Percentiles rank a stretch among this genome's conserved stretches.
Conservation (phyloP, 1,140 invertebrate species). For the Polyergus mexicanus region DNA sequence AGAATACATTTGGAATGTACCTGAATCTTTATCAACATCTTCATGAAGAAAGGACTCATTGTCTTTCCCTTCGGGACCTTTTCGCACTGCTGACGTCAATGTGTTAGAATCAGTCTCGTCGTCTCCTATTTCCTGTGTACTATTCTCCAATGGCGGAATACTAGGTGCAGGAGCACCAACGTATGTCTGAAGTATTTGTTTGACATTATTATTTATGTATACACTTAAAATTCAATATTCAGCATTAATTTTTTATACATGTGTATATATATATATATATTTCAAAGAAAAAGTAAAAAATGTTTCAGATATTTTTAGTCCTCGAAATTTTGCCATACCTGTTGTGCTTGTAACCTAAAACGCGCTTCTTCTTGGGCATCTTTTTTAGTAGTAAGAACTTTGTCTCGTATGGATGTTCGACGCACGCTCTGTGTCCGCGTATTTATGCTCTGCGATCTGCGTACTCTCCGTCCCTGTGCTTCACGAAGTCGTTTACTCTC, state of each 20-base stretch:
- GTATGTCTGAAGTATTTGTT: constrained; percentile 79
- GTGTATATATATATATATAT: background rate
- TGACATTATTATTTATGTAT: background rate
- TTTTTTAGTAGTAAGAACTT: constrained; percentile 97
- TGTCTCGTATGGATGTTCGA: constrained; percentile 97
- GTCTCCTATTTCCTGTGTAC: constrained; percentile 71
- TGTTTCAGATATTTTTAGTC: background rate
- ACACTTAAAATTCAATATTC: background rate
- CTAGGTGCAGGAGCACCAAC: constrained; percentile 73
- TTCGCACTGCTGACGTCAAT: constrained; percentile 86
- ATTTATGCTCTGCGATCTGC: constrained; percentile 89
- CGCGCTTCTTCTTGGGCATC: constrained; percentile 97
- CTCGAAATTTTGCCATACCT: constrained; percentile 81
- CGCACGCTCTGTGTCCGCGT: constrained; percentile 94
- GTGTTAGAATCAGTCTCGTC: constrained; percentile 87
- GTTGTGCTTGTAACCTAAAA: constrained; percentile 89
- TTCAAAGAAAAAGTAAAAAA: constrained; percentile 29
- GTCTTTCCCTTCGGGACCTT: constrained; percentile 93
- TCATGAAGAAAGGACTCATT: constrained; percentile 89
- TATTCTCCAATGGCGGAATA: constrained; percentile 76
- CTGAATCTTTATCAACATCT: constrained; percentile 88
- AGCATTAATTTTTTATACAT: too few relatives aligned
- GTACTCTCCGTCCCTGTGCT: constrained; percentile 88
- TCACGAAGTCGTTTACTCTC: constrained; percentile 92
- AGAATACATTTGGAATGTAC: constrained; percentile 82